phyloP scores from a whole-genome alignment of 2,797 vertebrate genomes.

The Takifugu ocellatus region DNA sequence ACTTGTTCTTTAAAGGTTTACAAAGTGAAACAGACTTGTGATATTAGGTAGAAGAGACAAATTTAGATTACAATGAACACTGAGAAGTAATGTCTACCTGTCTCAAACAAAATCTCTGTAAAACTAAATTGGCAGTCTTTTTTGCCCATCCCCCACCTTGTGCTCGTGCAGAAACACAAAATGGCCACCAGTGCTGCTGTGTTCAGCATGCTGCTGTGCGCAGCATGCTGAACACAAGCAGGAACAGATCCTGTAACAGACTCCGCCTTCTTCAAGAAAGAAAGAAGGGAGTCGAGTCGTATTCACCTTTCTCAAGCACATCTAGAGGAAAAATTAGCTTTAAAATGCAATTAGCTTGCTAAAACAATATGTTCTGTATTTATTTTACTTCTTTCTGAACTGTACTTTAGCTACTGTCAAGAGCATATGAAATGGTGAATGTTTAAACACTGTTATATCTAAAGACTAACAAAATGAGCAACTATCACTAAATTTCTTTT shows the following conservation, averaged over 20 bases:
- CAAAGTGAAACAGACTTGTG: too few relatives aligned
- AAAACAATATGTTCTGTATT: background rate
- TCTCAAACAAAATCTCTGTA: background rate
- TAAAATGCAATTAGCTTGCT: background rate
- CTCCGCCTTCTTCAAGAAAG: slow-evolving; percentile 53
- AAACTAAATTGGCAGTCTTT: slow-evolving; percentile 20
- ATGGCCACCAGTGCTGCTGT: slow-evolving; percentile 65
- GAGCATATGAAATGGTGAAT: slow-evolving; percentile 2
- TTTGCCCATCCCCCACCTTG: slow-evolving; percentile 47
- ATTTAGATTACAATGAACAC: slow-evolving; percentile 5
- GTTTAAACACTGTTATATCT: too few relatives aligned
- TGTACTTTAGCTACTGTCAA: slow-evolving; percentile 2
- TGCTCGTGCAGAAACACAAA: slow-evolving; percentile 64
- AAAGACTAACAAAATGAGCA: too few relatives aligned
- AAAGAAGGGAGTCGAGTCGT: slow-evolving; percentile 9
- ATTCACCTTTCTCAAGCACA: slow-evolving; percentile 21
- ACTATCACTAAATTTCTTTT: slow-evolving; percentile 1
- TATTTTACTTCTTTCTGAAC: slow-evolving; percentile 7
- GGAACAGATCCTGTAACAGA: slow-evolving; percentile 47
- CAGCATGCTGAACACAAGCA: slow-evolving; percentile 57
- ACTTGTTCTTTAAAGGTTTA: background rate
- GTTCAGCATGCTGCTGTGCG: slow-evolving; percentile 31
- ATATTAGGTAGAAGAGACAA: too few relatives aligned
- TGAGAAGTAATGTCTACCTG: slow-evolving; percentile 9
- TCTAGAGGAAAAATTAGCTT: background rate